Base-by-base conservation (phyloP, 2,888 invertebrate species). In the Eupithecia insigniata region DNA sequence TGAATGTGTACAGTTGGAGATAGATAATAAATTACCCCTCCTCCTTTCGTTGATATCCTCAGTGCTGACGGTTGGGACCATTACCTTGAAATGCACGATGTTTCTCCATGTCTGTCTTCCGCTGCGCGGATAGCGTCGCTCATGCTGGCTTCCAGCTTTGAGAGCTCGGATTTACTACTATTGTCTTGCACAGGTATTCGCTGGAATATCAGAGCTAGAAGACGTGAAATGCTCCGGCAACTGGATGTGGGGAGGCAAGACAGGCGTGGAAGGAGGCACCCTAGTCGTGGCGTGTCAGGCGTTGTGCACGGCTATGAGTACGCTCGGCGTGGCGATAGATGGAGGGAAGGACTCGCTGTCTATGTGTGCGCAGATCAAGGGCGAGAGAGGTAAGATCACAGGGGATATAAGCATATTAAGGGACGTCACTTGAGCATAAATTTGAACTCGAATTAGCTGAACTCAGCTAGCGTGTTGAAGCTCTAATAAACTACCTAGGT, bases 171-270 rank as follows among this genome's bases (percentile, higher is more conserved):
- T n/a, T n/a, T n/a, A n/a, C n/a, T n/a, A n/a, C n/a, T n/a, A n/a
- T n/a, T n/a, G n/a, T n/a, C n/a, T n/a, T 32, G 8, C n/a, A 2
- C 69, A 94, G 94, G 93, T 96, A 0, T 97, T 97, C 85, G 96
- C 96, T 1, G 95, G 95, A 36, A 96, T 97, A 66, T 94, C 95
- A 0, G 94, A 95, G 70, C 81, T 96, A 30, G 94, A 97, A 90
- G 99, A 99, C 90, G 97, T 99, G 1, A 99, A 99, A 92, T 99
- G 99, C 89, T 99, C 98, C 58, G 99, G 98, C n/a, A 99, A 99
- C 91, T 99, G 99, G 99, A 99, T 99, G 99, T 99, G 99, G 99
- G 97, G 99, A 0, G 99, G 99, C 16, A 99, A 99, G 92, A 94
- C 98, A 26, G 97, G 97, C 0, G 98, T 97, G 0, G 99, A 99